Base-by-base conservation (phyloP, 2,797 vertebrate genomes). In the Chloroceryle inda region DNA sequence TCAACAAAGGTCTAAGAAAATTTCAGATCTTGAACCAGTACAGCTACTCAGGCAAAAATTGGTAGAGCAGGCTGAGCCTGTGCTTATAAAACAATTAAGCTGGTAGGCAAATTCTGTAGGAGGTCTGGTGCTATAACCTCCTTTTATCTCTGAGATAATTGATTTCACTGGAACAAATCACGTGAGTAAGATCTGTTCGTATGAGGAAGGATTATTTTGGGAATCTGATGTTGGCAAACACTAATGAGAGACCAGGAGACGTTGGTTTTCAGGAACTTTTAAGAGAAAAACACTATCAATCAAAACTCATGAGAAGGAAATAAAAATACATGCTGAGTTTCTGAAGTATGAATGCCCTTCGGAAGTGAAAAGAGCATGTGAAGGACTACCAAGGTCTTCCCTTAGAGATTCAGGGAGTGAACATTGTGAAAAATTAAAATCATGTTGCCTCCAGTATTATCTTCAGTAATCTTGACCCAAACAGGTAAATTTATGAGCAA, bases 201-300 rank as follows among this genome's bases (percentile, higher is more conserved):
- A 49, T 3, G 23, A 85, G 33, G 72, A 87, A 85, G 2, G 1
- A 52, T 73, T 85, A 85, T 68, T 77, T 92, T 74, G 64, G 52
- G 64, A 94, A 87, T n/a, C 52, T 91, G 55, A 85, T 85, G 59
- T 42, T 87, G 67, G 49, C 68, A 94, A 96, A 93, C n/a, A 91
- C 16, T 49, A 90, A 96, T 77, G 87, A 89, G 40, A 89, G 44
- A 72, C 63, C 19, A 58, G n/a, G 56, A 93, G 87, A 92, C 9
- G 38, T 3, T 76, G 37, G 33, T 75, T 91, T 89, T 38, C 87
- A 87, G 52, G 31, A 73, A 82, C n/a, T 53, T 38, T 93, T 87
- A 85, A 73, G 49, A 61, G 44, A 76, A 93, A 79, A 69, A 11
- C 1, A 5, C 14, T 50, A 74, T 14, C 52, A 85, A 74, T 14